A percentile compares a stretch with the other conserved stretches of the same genome.
Conservation (phyloP, 2,888 invertebrate species). For the Drosophila borborema region DNA sequence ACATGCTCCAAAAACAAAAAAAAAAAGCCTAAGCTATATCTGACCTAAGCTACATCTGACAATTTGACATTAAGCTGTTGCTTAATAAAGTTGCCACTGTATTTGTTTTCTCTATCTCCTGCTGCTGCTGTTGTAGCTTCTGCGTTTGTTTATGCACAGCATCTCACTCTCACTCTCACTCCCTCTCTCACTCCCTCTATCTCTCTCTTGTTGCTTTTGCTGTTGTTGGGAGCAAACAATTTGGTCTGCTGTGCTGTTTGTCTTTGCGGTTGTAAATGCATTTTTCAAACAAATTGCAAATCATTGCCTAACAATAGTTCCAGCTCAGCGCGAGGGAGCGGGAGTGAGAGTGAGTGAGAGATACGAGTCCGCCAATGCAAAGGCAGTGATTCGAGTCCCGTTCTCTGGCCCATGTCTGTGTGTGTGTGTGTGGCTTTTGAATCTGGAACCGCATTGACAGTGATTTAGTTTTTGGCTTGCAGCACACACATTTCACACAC, state of each 20-base stretch:
- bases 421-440: conserved; percentile 38
- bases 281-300: conserved; percentile 82
- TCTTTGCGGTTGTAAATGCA: conserved; percentile 80
- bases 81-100: conserved; percentile 4
- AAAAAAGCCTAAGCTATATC: too few species aligned
- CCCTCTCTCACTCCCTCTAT: neutral
- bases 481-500: conserved; percentile 45
- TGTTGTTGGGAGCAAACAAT: conserved; percentile 15
- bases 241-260: conserved; percentile 60
- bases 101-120: conserved; percentile 2
- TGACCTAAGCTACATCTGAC: too few species aligned
- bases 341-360: neutral
- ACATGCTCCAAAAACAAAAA: neutral
- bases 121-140: conserved; percentile 31
- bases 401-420: neutral
- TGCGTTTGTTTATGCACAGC: conserved; percentile 66
- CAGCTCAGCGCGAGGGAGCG: conserved; percentile 8
- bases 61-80: conserved; percentile 1
- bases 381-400: conserved; percentile 50
- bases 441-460: conserved; percentile 74
- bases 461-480: conserved; percentile 76
- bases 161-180: neutral
- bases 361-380: conserved; percentile 25
- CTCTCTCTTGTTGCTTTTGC: neutral
- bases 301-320: conserved; percentile 79